These are phyloP conservation scores for Platerodrilus igneus DNA, from an alignment of 2,888 invertebrate genomes.

Conservation along the genomic window DNA sequence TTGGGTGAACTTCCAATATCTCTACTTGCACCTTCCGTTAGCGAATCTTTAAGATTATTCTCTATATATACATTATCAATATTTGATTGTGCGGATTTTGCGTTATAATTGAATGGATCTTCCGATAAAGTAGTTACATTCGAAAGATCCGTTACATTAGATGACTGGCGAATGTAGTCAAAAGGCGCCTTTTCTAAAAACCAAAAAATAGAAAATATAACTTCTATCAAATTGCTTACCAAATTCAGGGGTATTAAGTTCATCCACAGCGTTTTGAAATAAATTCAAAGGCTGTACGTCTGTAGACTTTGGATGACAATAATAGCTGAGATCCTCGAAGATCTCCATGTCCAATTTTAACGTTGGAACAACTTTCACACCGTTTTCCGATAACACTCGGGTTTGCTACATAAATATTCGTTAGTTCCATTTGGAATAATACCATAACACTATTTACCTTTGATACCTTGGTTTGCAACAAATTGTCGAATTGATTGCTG, in stretches of 20 bases:
- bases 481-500: no score
- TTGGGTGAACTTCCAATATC: slow-evolving; percentile 15
- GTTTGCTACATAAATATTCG: no score
- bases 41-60: slow-evolving; percentile 15
- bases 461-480: neutral
- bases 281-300: slow-evolving; percentile 52
- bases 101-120: slow-evolving; percentile 18
- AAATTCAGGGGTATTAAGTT: slow-evolving; percentile 43
- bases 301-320: slow-evolving; percentile 55
- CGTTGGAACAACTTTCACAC: slow-evolving; percentile 12
- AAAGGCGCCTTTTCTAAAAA: slow-evolving; percentile 24
- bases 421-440: no score
- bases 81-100: slow-evolving; percentile 17
- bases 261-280: slow-evolving; percentile 41
- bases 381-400: slow-evolving; percentile 21
- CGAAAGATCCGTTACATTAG: slow-evolving; percentile 15
- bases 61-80: slow-evolving; percentile 21
- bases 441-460: slow-evolving; percentile 14
- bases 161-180: slow-evolving; percentile 22
- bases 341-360: slow-evolving; percentile 50
- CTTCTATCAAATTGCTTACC: slow-evolving; percentile 35
- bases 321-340: slow-evolving; percentile 65
- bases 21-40: slow-evolving; percentile 15
- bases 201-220: slow-evolving; percentile 2
- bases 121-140: slow-evolving; percentile 17